phyloP scores from a whole-genome alignment of 2,888 invertebrate species.

The Eurois occulta region DNA sequence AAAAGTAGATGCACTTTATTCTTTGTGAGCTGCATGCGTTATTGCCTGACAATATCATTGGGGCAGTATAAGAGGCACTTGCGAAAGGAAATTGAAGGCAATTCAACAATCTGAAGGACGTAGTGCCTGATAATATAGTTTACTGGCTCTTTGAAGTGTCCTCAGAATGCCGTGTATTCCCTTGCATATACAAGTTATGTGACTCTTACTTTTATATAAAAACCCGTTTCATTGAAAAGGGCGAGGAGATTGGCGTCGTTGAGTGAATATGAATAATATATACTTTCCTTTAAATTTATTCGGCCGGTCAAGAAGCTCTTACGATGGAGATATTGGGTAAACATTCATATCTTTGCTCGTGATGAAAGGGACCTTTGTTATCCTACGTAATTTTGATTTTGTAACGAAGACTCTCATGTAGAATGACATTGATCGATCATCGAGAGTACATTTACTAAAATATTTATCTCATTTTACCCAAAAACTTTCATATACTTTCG shows the following conservation, averaged over 20 bases:
- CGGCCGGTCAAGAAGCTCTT: slow-evolving; percentile 53
- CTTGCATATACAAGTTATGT: slow-evolving; percentile 61
- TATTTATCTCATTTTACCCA: background rate
- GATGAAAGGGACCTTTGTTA: slow-evolving; percentile 47
- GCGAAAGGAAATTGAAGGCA: slow-evolving; percentile 78
- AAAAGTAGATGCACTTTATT: slow-evolving; percentile 49
- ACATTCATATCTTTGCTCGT: slow-evolving; percentile 46
- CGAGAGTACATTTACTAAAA: background rate
- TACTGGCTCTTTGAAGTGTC: slow-evolving; percentile 73
- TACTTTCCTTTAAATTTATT: slow-evolving; percentile 62
- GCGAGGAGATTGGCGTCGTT: slow-evolving; percentile 59
- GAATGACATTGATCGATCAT: slow-evolving; percentile 25
- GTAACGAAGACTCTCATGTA: background rate
- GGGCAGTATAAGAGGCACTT: slow-evolving; percentile 71
- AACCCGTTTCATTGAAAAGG: slow-evolving; percentile 60
- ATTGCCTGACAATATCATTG: slow-evolving; percentile 73
- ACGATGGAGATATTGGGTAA: slow-evolving; percentile 45
- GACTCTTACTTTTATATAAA: slow-evolving; percentile 63
- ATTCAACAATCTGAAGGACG: slow-evolving; percentile 76
- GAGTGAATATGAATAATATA: slow-evolving; percentile 64
- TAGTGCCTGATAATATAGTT: slow-evolving; percentile 75
- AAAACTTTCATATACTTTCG: background rate
- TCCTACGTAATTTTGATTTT: slow-evolving; percentile 41
- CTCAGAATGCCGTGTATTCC: slow-evolving; percentile 63
- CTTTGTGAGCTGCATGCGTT: slow-evolving; percentile 69